A percentile compares a stretch with the other conserved stretches of the same genome.
These are phyloP conservation scores for Vultur gryphus DNA, from an alignment of 2,797 vertebrate genomes.

Conservation along the genomic window DNA sequence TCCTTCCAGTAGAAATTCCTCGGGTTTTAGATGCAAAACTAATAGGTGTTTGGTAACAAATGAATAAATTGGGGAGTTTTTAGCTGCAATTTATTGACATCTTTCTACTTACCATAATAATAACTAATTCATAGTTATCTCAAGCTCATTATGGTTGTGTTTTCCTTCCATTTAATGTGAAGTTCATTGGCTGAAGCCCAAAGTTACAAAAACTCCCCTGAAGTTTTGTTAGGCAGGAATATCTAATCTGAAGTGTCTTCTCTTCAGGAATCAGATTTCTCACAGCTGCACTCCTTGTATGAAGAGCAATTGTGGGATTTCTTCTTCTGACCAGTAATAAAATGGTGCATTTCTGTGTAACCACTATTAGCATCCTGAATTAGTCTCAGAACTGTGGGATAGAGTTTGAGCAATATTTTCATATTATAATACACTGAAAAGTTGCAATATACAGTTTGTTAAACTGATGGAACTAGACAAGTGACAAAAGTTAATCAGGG, in stretches of 20 bases:
- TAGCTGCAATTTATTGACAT: not conserved
- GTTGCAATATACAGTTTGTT: not conserved
- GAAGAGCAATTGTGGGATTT: not conserved
- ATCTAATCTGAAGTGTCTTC: not conserved
- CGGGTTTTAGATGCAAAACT: not conserved
- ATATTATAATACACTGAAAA: not conserved
- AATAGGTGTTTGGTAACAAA: not conserved
- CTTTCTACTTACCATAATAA: not conserved
- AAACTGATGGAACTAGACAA: not conserved
- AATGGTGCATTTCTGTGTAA: not conserved
- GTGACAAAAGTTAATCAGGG: not conserved
- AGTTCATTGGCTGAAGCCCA: not conserved
- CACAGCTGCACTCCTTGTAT: fast-evolving
- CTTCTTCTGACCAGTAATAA: not conserved
- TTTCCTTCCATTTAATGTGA: not conserved
- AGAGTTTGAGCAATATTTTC: not conserved
- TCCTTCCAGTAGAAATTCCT: not conserved
- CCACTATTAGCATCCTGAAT: not conserved
- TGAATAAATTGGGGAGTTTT: not conserved
- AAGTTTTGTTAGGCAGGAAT: not conserved
- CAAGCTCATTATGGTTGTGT: not conserved
- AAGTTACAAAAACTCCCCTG: not conserved
- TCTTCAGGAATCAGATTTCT: not conserved
- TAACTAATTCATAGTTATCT: not conserved
- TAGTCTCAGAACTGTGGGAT: not conserved